Conservation (phyloP, 1,140 invertebrate genomes). For the Cydia splendana region DNA sequence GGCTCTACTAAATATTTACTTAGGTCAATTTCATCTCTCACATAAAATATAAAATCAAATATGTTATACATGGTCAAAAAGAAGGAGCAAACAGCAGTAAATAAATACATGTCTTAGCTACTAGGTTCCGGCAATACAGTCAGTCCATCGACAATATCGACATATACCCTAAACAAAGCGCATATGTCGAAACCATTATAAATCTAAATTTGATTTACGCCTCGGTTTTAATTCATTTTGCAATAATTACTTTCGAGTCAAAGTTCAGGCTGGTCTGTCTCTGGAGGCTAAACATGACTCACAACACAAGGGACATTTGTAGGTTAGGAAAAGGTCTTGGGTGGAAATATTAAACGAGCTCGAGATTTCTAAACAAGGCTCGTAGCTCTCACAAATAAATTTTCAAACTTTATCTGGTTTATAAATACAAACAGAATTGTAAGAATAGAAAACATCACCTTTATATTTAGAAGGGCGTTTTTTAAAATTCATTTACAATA, state of each 20-base stretch:
- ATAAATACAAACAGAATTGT: too few relatives aligned
- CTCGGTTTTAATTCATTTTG: conserved; percentile 14
- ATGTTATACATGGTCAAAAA: too few relatives aligned
- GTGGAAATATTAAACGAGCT: not conserved
- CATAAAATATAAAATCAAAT: too few relatives aligned
- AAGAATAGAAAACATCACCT: too few relatives aligned
- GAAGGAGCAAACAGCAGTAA: too few relatives aligned
- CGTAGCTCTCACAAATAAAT: not conserved
- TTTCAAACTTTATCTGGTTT: not conserved
- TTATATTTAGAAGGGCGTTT: too few relatives aligned
- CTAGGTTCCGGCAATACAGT: too few relatives aligned
- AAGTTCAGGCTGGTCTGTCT: conserved; percentile 16
- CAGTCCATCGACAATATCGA: not conserved
- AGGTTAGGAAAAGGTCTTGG: conserved; percentile 12
- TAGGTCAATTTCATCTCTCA: too few relatives aligned
- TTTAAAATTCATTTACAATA: too few relatives aligned
- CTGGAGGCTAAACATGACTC: conserved; percentile 15
- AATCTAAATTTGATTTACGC: conserved; percentile 11
- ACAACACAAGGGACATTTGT: not conserved
- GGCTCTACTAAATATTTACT: too few relatives aligned
- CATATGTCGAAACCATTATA: not conserved
- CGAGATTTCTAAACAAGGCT: not conserved
- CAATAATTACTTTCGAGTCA: conserved; percentile 18
- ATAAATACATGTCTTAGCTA: too few relatives aligned
- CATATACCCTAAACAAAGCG: not conserved